Evolutionary conservation across 64 coral and sea anemone genomes (phyloP), one percentile per base, ranked within the genome.

Genomic region (Dendrophyllia cribrosa): DNA sequence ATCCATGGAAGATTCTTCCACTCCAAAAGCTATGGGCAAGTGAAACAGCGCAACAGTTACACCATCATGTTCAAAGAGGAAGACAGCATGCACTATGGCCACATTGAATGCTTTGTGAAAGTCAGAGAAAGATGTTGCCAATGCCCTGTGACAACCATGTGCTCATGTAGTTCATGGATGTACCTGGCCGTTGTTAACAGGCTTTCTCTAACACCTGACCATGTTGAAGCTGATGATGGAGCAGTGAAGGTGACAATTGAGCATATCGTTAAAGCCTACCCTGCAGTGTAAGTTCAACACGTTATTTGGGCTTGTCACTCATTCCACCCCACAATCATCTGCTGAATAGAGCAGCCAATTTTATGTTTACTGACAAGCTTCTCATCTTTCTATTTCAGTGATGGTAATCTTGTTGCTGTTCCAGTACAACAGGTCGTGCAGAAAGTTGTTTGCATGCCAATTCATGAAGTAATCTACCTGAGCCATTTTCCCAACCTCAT

Each of bases 1-100:
- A 81, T 91, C 50, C 25, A 62, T 71, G 77, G 66, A 62, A 91
- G 77, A 44, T 62, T 91, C n/a, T 82, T 82, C 49, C 89, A 82
- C 70, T 91, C 67, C 26, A 77, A 80, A 70, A 48, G 77, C 21
- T 91, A 74, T 59, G 22, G 69, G 20, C 12, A 64, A 82, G 89
- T 82, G 14, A 75, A 91, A 34, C 66, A 74, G 50, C 59, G 89
- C 16, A 73, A 91, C 53, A 82, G 65, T 44, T 91, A 70, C 77
- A 82, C 76, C 58, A 75, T 91, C 3, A 83, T 91, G 77, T 91
- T 70, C 63, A 50, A 56, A 55, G 77, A 91, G 58, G 67, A 51
- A 7, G 49, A 34, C 15, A 45, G 56, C 21, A 15, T 82, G n/a
- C 24, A 48, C 26, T 91, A 91, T 46, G 89, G 89, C 11, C 89